Evolutionary conservation across 1,140 invertebrate genomes (phyloP), one percentile per base, ranked within the genome.

Genomic region (Bombus turneri): DNA sequence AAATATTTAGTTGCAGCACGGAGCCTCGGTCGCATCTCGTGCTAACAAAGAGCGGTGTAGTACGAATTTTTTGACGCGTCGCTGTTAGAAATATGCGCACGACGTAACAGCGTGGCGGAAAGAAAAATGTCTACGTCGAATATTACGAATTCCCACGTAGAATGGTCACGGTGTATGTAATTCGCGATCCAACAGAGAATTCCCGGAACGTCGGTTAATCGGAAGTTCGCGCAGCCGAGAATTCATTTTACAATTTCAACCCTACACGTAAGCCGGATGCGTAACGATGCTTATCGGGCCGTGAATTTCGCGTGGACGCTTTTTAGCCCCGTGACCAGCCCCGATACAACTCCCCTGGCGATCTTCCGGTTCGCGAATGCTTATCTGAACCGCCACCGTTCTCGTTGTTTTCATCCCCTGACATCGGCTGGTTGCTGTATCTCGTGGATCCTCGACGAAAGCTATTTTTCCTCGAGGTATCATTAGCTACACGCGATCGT

Each of bases 231-330:
- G 57, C 31, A 76, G 72, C 25, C 39, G 59, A 76, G 73, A 89
- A 89, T 86, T 83, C 78, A 83, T 89, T 89, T 86, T 83, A 57
- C 68, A 81, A 83, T 86, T 88, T 74, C 77, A 62, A 6, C n/a
- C 66, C 18, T 28, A 43, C 76, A 39, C 34, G 28, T 83, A 86
- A 86, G 72, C 83, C 72, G 59, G 80, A 86, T 64, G 64, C 62
- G 9, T 13, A 76, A 66, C 37, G 75, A 87, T 77, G 66, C 68
- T 87, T 72, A 80, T 88, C 83, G 31, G n/a, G 71, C 57, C 8
- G 69, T 75, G 82, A 87, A 83, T 87, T 62, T 75, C 41, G 62
- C 18, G n/a, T 37, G 37, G 37, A 59, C 43, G 34, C 59, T 83
- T 83, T 83, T 76, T 83, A 74, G 34, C 10, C 31, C 34, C 39